phyloP scores from a whole-genome alignment of 2,888 invertebrate species.

The Acrobeloides nanus region DNA sequence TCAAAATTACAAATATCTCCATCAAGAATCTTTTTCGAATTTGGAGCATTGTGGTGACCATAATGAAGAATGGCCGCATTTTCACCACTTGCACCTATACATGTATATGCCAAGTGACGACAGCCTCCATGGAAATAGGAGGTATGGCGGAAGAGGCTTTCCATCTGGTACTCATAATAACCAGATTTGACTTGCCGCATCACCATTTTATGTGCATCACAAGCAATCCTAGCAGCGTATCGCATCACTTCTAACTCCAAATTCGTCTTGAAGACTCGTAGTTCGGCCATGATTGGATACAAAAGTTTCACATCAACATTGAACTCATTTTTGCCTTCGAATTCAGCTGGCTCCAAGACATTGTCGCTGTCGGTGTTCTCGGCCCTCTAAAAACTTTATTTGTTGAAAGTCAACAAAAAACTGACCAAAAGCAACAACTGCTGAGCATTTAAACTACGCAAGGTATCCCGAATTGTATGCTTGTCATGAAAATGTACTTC shows the following conservation, averaged over 20 bases:
- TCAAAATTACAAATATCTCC: constrained; percentile 87
- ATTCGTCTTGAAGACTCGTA: constrained; percentile 62
- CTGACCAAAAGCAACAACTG: constrained; percentile 66
- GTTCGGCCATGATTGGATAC: constrained; percentile 76
- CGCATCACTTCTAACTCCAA: constrained; percentile 75
- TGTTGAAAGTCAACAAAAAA: too few relatives aligned
- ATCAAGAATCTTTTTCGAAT: constrained; percentile 68
- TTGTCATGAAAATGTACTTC: constrained; percentile 60
- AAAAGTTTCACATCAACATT: constrained; percentile 67
- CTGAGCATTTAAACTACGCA: constrained; percentile 57
- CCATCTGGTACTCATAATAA: constrained; percentile 60
- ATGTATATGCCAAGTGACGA: constrained; percentile 78
- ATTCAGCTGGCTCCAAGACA: constrained; percentile 62
- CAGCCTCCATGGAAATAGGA: constrained; percentile 82
- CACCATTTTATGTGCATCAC: constrained; percentile 80
- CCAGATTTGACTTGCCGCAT: constrained; percentile 70
- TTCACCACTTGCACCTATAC: constrained; percentile 83
- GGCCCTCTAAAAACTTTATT: constrained; percentile 70
- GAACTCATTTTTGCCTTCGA: constrained; percentile 57
- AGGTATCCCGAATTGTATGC: constrained; percentile 9
- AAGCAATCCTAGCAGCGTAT: constrained; percentile 86
- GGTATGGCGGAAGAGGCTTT: constrained; percentile 64
- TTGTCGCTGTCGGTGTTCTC: constrained; percentile 84
- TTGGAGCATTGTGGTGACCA: constrained; percentile 93
- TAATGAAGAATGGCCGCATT: constrained; percentile 87